Percentiles rank a stretch among this genome's conserved stretches.
Conservation (phyloP, 2,113 vertebrate genomes). For the Corydoras maculifer region DNA sequence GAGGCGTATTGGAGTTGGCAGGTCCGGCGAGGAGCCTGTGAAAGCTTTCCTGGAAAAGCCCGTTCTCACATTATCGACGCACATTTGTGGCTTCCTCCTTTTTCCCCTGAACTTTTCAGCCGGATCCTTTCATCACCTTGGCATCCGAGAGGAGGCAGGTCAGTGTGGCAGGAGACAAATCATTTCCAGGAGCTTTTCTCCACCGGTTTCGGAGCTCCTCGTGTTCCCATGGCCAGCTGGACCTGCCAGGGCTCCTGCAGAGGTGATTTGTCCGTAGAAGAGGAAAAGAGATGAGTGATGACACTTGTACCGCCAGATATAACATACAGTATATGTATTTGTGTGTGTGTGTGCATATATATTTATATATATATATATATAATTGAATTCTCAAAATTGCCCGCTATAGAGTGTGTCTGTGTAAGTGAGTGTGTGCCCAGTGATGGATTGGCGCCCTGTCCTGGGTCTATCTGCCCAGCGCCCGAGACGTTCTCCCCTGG, state of each 20-base stretch:
- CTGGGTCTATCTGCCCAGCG: too few species aligned
- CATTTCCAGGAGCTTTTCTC: background rate
- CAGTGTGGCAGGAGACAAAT: slow-evolving; percentile 6
- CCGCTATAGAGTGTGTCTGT: too few species aligned
- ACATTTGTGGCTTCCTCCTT: background rate
- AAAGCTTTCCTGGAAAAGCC: slow-evolving; percentile 11
- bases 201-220: background rate
- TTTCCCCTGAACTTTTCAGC: background rate
- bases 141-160: slow-evolving; percentile 10
- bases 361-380: too few species aligned
- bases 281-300: slow-evolving; percentile 16
- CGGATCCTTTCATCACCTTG: slow-evolving; percentile 14
- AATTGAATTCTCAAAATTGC: too few species aligned
- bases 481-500: too few species aligned
- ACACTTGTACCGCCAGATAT: slow-evolving; percentile 32
- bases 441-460: too few species aligned
- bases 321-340: too few species aligned
- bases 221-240: slow-evolving; percentile 19
- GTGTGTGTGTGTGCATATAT: too few species aligned
- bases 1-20: background rate
- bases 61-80: background rate
- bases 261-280: slow-evolving; percentile 10
- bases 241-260: slow-evolving; percentile 4
- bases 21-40: background rate
- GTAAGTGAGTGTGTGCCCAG: too few species aligned